Percentiles rank a stretch among this genome's conserved stretches.
Evolutionary conservation across 2,113 vertebrate genomes (phyloP).

Genomic region (Ondatra zibethicus): DNA sequence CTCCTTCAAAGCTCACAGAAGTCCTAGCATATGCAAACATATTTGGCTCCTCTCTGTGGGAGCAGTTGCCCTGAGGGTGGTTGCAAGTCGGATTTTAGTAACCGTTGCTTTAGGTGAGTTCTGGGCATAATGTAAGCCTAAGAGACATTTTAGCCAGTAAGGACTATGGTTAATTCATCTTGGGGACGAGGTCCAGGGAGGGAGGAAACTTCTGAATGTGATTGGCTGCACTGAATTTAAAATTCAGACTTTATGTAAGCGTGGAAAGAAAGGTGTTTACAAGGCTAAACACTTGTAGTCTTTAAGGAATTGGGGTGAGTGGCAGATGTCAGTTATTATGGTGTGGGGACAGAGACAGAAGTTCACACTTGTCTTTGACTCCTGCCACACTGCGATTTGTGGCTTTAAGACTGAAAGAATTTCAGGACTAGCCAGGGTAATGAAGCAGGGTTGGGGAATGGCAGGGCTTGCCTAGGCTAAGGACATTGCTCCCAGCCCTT

Average conservation of each 20-base stretch:
- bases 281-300: slow-evolving; percentile 7
- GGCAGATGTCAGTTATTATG: background rate
- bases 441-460: background rate
- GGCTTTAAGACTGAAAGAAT: background rate
- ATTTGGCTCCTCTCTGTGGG: background rate
- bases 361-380: background rate
- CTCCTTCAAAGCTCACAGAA: background rate
- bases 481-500: background rate
- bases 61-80: background rate
- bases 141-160: background rate
- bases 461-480: background rate
- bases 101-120: background rate
- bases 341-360: background rate
- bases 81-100: background rate
- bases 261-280: background rate
- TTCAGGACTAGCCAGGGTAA: background rate
- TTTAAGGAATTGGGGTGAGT: background rate
- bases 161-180: background rate
- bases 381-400: background rate
- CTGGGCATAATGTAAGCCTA: background rate
- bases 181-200: background rate
- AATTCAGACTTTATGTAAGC: background rate
- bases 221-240: slow-evolving; percentile 15
- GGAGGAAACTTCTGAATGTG: background rate
- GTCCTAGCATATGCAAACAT: background rate